Evolutionary conservation across 37 sponge, comb jelly and placozoan genomes (phyloP), one percentile per base, ranked within the genome.

Genomic region (Tethya wilhelma): DNA sequence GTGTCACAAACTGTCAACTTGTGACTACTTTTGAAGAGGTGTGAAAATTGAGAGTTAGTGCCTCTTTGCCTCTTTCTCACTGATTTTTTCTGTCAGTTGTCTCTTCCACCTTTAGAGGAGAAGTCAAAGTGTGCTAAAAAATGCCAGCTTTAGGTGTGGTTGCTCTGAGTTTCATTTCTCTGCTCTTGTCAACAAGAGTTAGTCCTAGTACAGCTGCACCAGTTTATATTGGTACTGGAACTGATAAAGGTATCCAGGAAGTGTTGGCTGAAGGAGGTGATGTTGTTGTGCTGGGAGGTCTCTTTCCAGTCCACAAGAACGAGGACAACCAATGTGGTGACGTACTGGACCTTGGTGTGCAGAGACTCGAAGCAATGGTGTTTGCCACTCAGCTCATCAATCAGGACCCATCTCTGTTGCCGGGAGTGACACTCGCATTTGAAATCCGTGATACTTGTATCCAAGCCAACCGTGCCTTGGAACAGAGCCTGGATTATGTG

Each of bases 361-460:
- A 95, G 77, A 43, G 79, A 23, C 29, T 80, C 0, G 86, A 87
- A 69, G 92, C 90, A 22, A 95, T 95, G 86, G 73, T 84, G 0
- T 79, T 70, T 58, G 96, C 96, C 2, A 66, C 86, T 14, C 40
- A 81, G 12, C 36, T 32, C 37, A 77, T 88, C 33, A 95, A 95
- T 59, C 38, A 84, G 9, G 59, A 85, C 44, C 28, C 46, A 2
- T 28, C 37, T 17, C 53, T 92, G 7, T 77, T 92, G n/a, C 86
- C 84, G 6, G 73, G 69, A 8, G 29, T 89, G 0, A 87, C 32
- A 4, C 73, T 94, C 1, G 85, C 83, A 0, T 95, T 75, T 59
- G 80, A 76, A 0, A 89, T 95, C 40, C 46, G 80, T 11, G 96
- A 95, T 62, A 92, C 96, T 32, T 95, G 92, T 66, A 22, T 42